Evolutionary conservation across 2,113 vertebrate species (phyloP).

Genomic region (Ptychochromis oligacanthus): DNA sequence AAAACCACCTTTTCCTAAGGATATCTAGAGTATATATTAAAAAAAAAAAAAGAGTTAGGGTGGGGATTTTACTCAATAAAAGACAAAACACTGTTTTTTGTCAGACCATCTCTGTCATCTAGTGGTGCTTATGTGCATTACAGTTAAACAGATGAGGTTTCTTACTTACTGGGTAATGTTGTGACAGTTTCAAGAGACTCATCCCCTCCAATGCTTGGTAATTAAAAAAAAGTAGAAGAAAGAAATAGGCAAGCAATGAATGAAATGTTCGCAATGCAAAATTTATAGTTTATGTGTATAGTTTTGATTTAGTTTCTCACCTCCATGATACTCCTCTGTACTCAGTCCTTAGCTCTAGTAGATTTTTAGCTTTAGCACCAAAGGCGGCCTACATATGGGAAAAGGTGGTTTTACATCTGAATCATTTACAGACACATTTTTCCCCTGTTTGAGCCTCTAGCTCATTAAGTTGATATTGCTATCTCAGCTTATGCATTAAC

Average conservation of each 20-base stretch:
- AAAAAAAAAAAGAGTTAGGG: not conserved
- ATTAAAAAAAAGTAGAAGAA: conserved; percentile 47
- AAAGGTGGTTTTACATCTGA: not conserved
- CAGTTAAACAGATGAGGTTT: not conserved
- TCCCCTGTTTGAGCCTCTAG: not conserved
- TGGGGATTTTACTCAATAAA: not conserved
- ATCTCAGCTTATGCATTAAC: not conserved
- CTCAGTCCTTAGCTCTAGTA: conserved; percentile 66
- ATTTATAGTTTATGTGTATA: not conserved
- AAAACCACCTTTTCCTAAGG: conserved; percentile 85
- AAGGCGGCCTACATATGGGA: conserved; percentile 78
- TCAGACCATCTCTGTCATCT: conserved; percentile 44
- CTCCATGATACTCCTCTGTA: conserved; percentile 92
- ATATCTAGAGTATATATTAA: conserved; percentile 82
- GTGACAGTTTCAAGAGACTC: conserved; percentile 83
- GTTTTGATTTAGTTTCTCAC: conserved; percentile 71
- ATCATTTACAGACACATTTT: not conserved
- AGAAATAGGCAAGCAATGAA: conserved; percentile 3
- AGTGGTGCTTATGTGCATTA: conserved; percentile 16
- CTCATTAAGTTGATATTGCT: not conserved
- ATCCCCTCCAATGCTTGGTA: conserved; percentile 89
- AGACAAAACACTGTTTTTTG: not conserved
- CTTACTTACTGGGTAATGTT: conserved; percentile 91
- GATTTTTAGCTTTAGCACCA: conserved; percentile 80
- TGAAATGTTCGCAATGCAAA: not conserved